Base-by-base conservation (phyloP, 2,113 vertebrate genomes). In the Perca schrenkii region DNA sequence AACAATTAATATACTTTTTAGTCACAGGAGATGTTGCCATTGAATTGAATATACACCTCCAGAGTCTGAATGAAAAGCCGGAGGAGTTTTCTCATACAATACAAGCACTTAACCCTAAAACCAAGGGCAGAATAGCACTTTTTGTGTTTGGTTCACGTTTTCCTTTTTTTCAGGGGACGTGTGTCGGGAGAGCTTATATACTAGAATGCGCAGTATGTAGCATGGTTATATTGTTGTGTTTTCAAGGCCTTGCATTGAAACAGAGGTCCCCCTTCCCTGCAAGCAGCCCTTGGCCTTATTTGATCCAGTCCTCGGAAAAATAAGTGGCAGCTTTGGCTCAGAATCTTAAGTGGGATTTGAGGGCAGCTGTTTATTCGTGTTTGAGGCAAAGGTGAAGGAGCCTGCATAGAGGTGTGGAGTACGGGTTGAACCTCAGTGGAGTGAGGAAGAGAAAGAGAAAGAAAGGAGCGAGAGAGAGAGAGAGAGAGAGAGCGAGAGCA, bases 291-390 rank as follows among this genome's bases (percentile, higher is more conserved):
- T 78, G 82, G 86, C 86, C 83, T 84, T 81, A 88, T 94, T 92
- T 88, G 88, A 95, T 95, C 91, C 93, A 89, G 79, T 89, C 86
- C 88, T 91, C 91, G 87, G 90, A 86, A 93, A 96, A 88, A 82
- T 80, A 94, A 92, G 88, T 85, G 88, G 86, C 82, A 93, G 90
- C 82, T 88, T 65, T 80, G 74, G 89, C 85, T 96, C 93, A 96
- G 96, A 97, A 98, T 94, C 96, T 96, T 94, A 98, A 95, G 92
- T 97, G 96, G 85, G 96, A 96, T 96, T 97, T 97, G 93, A 96
- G 96, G 95, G 88, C 96, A 96, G 94, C 96, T 96, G 91, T 34
- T 93, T 90, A 85, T 88, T 84, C 67, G 66, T 89, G 80, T 86
- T 88, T 74, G 74, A 82, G 86, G 52, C 57, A 83, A 79, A 91